Evolutionary conservation across 2,113 vertebrate genomes (phyloP).

Genomic region (Leptobrachium leishanense): DNA sequence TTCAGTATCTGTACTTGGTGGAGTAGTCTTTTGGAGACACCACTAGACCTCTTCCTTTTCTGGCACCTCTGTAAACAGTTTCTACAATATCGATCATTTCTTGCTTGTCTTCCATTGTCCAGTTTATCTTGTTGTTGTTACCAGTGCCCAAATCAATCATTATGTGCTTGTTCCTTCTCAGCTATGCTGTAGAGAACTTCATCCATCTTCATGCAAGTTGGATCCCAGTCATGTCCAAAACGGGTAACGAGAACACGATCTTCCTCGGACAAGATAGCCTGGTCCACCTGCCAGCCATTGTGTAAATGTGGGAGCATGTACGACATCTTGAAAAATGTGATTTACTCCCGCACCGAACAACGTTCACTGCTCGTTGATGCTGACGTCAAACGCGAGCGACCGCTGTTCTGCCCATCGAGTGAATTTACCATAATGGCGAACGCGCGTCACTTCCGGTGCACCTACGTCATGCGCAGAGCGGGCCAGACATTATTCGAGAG

Average conservation of each 20-base stretch:
- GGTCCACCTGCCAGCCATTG: conserved; percentile 98
- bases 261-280: conserved; percentile 96
- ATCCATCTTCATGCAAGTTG: conserved; percentile 99
- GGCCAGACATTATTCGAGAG: no score
- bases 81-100: conserved; percentile 99
- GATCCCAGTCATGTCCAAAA: conserved; percentile 98
- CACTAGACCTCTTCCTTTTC: conserved; percentile 93
- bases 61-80: conserved; percentile 92
- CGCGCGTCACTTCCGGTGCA: no score
- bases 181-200: conserved; percentile 95
- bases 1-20: conserved; percentile 97
- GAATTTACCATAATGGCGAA: no score
- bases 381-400: no score
- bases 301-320: conserved; percentile 98
- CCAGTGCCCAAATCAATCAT: conserved; percentile 98
- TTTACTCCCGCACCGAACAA: no score
- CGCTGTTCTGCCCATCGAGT: no score
- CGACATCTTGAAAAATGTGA: conserved; percentile 75
- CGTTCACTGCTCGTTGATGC: no score
- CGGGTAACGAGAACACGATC: conserved; percentile 93
- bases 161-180: conserved; percentile 98
- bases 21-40: conserved; percentile 98
- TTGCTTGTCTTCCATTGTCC: conserved; percentile 98
- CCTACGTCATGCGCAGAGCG: no score
- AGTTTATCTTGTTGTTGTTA: conserved; percentile 99